Conservation (phyloP, 2,113 vertebrate species). For the Nycticorax nycticorax region DNA sequence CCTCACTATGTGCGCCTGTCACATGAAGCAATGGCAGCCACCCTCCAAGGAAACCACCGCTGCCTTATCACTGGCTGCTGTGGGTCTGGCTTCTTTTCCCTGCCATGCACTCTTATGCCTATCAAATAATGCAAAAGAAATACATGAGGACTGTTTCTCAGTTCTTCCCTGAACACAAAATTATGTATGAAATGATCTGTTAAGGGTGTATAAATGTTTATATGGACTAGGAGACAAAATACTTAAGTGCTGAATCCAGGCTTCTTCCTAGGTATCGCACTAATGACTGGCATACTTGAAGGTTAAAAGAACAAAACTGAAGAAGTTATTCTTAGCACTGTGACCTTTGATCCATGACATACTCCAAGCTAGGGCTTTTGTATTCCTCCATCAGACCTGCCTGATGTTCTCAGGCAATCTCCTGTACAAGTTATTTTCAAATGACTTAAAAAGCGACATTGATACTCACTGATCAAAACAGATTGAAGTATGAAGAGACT, state of each 20-base stretch:
- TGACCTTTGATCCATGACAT: neutral
- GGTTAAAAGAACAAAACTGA: neutral
- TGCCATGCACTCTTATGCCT: neutral
- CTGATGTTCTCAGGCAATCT: neutral
- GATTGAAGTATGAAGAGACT: neutral
- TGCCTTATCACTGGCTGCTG: neutral
- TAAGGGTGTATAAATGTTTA: neutral
- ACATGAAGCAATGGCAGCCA: neutral
- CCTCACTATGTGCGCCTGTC: rapidly evolving
- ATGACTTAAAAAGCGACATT: neutral
- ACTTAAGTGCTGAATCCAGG: neutral
- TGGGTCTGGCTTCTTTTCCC: neutral
- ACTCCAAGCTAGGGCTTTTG: neutral
- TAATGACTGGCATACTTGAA: neutral
- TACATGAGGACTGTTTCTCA: neutral
- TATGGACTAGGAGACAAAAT: neutral
- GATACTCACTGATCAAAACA: neutral
- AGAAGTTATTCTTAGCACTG: neutral
- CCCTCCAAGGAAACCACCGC: neutral
- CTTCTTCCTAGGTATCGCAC: neutral
- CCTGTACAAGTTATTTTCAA: neutral
- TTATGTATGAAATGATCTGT: neutral
- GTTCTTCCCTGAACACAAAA: neutral
- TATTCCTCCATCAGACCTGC: neutral
- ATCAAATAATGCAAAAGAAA: neutral